A percentile compares a stretch with the other conserved stretches of the same genome.
Evolutionary conservation across 2,113 vertebrate species (phyloP).

Genomic region (Tupaia tana): DNA sequence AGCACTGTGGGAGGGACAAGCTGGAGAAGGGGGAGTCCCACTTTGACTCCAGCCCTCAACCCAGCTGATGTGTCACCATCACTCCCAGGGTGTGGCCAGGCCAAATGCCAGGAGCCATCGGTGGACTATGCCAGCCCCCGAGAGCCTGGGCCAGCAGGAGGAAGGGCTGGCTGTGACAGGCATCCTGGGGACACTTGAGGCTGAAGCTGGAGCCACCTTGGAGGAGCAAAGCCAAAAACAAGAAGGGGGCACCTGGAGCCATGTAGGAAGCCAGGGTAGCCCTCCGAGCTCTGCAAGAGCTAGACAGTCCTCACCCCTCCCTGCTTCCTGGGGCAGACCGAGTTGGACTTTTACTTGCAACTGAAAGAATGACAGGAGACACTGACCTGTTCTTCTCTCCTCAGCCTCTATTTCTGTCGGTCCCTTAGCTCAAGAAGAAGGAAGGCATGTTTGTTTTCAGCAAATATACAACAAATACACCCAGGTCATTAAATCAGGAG

Average conservation of each 20-base stretch:
- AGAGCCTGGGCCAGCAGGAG: background rate
- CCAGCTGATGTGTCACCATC: too few species aligned
- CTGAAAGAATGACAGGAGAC: rapidly evolving
- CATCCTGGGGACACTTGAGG: background rate
- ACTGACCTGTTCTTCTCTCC: rapidly evolving
- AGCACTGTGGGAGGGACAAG: too few species aligned
- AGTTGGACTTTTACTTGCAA: background rate
- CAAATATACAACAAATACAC: rapidly evolving
- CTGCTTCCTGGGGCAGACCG: rapidly evolving
- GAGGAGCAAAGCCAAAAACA: background rate
- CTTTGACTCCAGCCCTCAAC: background rate
- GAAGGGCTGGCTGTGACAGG: background rate
- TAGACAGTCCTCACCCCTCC: rapidly evolving
- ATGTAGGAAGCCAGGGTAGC: rapidly evolving
- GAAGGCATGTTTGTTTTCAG: too few species aligned
- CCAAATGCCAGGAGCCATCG: background rate
- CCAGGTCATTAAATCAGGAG: rapidly evolving
- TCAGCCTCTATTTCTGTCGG: rapidly evolving
- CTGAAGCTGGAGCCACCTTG: rapidly evolving
- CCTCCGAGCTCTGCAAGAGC: rapidly evolving
- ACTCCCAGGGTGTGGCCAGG: background rate
- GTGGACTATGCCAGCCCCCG: too few species aligned
- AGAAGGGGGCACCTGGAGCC: rapidly evolving
- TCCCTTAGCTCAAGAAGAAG: background rate
- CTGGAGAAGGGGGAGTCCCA: rapidly evolving